These are phyloP conservation scores for Ectropis grisescens DNA, from an alignment of 1,140 invertebrate genomes.

Conservation along the genomic window DNA sequence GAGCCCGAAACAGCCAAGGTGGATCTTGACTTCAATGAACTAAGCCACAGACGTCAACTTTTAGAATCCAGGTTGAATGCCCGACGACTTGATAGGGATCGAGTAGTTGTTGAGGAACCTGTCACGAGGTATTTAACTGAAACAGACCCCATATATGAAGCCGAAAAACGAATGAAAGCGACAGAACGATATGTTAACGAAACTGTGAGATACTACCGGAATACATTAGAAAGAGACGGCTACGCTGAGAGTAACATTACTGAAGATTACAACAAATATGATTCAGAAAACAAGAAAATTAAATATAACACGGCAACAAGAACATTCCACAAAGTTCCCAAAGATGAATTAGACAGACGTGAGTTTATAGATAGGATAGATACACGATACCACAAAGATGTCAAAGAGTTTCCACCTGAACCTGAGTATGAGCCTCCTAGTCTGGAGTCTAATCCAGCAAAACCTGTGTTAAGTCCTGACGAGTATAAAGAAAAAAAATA, in stretches of 20 bases:
- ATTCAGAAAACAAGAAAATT: slow-evolving; percentile 40
- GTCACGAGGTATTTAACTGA: slow-evolving; percentile 57
- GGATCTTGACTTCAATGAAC: slow-evolving; percentile 67
- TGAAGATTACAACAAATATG: slow-evolving; percentile 55
- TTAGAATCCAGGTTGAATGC: slow-evolving; percentile 80
- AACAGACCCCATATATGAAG: slow-evolving; percentile 63
- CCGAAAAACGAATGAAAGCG: slow-evolving; percentile 63
- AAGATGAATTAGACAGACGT: slow-evolving; percentile 72
- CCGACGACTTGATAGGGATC: slow-evolving; percentile 63
- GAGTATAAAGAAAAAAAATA: slow-evolving; percentile 64
- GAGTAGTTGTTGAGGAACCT: slow-evolving; percentile 30
- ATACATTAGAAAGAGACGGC: slow-evolving; percentile 55
- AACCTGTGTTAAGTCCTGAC: slow-evolving; percentile 72
- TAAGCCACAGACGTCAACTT: slow-evolving; percentile 80
- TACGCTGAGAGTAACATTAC: slow-evolving; percentile 44
- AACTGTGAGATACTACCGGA: slow-evolving; percentile 65
- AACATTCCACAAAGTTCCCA: slow-evolving; percentile 44
- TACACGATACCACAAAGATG: slow-evolving; percentile 26
- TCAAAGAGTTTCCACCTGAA: slow-evolving; percentile 60
- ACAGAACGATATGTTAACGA: slow-evolving; percentile 69
- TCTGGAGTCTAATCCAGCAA: slow-evolving; percentile 73
- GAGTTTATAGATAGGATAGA: slow-evolving; percentile 59
- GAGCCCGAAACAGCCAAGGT: slow-evolving; percentile 53
- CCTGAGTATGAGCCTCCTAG: slow-evolving; percentile 76
- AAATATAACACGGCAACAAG: slow-evolving; percentile 53